These are phyloP conservation scores for Sciurus carolinensis DNA, from an alignment of 2,797 vertebrate genomes.

Conservation along the genomic window DNA sequence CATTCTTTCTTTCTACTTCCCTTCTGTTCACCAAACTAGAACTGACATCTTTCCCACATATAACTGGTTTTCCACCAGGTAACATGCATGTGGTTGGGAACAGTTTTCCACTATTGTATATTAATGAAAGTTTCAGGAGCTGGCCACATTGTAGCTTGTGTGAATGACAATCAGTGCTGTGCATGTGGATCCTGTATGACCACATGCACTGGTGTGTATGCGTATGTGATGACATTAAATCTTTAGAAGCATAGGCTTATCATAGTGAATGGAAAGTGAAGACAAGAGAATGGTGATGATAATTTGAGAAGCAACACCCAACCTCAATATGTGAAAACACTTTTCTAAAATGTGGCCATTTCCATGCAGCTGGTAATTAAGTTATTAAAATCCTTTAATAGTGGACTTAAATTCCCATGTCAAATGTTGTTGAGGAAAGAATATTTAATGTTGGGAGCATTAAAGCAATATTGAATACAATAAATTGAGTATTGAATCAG, in stretches of 20 bases:
- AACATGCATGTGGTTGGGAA: fast-evolving
- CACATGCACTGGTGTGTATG: fast-evolving
- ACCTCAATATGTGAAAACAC: not conserved
- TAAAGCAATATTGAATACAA: not conserved
- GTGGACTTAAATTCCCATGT: not conserved
- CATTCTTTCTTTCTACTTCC: not conserved
- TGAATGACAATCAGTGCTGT: fast-evolving
- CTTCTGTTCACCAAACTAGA: not conserved
- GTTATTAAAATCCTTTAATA: constrained; percentile 41
- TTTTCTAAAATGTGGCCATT: not conserved
- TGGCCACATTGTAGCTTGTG: not conserved
- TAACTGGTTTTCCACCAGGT: not conserved
- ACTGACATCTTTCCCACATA: too few species aligned
- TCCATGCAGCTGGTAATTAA: not conserved
- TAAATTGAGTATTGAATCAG: not conserved
- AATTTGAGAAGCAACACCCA: not conserved
- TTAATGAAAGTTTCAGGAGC: not conserved
- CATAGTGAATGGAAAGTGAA: not conserved
- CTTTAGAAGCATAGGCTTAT: not conserved
- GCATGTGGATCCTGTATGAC: too few species aligned
- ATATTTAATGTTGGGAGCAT: not conserved
- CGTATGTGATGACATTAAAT: not conserved
- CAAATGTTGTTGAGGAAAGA: not conserved
- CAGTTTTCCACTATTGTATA: not conserved
- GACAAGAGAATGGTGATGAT: not conserved